These are phyloP conservation scores for Chloropsis hardwickii DNA, from an alignment of 2,113 vertebrate species.

Conservation along the genomic window DNA sequence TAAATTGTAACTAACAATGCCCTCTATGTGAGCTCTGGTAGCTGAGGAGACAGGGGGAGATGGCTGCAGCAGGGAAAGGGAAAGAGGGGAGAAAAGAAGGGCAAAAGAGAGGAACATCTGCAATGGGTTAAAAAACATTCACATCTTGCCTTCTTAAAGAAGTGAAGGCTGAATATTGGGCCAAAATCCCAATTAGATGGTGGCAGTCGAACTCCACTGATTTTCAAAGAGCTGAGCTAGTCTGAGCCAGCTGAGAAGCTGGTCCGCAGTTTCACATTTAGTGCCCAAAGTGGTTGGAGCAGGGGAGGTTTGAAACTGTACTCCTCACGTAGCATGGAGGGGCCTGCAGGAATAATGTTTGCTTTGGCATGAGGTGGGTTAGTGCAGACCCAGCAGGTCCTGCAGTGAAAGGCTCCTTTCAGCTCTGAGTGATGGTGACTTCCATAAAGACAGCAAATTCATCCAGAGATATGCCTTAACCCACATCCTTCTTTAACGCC, in stretches of 20 bases:
- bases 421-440: background rate
- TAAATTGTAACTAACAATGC: conserved; percentile 37
- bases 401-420: conserved; percentile 49
- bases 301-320: conserved; percentile 31
- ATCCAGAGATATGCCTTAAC: background rate
- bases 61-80: background rate
- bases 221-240: background rate
- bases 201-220: background rate
- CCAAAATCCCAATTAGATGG: background rate
- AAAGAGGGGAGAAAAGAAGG: background rate
- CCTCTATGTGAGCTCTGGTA: background rate
- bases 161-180: background rate
- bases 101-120: background rate
- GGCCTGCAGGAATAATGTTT: conserved; percentile 22
- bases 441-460: conserved; percentile 19
- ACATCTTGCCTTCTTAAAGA: background rate
- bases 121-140: background rate
- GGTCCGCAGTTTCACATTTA: background rate
- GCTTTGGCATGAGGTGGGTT: conserved; percentile 27
- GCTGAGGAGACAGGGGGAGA: background rate
- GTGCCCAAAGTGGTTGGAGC: background rate
- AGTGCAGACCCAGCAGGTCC: background rate
- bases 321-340: background rate
- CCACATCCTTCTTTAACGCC: background rate
- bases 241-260: background rate